Evolutionary conservation across 2,797 vertebrate genomes (phyloP).

Genomic region (Craterocephalus amniculus): DNA sequence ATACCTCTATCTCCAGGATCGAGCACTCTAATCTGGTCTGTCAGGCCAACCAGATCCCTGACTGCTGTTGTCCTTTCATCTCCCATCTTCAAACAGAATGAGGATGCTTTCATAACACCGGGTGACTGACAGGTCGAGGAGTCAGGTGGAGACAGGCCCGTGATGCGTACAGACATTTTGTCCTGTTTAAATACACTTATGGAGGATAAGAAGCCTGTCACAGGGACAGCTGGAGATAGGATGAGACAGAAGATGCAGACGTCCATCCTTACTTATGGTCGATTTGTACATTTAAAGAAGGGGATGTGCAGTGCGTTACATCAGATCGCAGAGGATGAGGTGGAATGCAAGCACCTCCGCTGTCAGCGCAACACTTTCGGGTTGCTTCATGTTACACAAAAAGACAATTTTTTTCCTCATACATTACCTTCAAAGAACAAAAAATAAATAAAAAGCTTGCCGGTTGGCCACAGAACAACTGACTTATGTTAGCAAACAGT

Average conservation of each 20-base stretch:
- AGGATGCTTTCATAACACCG: conserved; percentile 75
- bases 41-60: conserved; percentile 63
- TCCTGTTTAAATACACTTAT: conserved; percentile 83
- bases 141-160: conserved; percentile 59
- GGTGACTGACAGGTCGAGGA: conserved; percentile 72
- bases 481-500: conserved; percentile 52
- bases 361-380: conserved; percentile 17
- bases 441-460: conserved; percentile 27
- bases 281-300: conserved; percentile 43
- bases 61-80: conserved; percentile 78
- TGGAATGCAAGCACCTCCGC: conserved; percentile 27
- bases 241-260: conserved; percentile 72
- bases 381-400: conserved; percentile 32
- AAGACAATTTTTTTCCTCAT: conserved; percentile 22
- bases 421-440: conserved; percentile 21
- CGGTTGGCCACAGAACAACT: conserved; percentile 40
- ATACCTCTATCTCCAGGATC: conserved; percentile 37
- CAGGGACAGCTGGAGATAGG: conserved; percentile 64
- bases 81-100: conserved; percentile 84
- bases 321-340: conserved; percentile 52
- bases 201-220: conserved; percentile 77
- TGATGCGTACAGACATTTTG: conserved; percentile 80
- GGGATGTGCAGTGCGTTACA: conserved; percentile 53
- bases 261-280: conserved; percentile 43
- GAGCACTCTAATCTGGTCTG: conserved; percentile 66